A percentile compares a stretch with the other conserved stretches of the same genome.
Evolutionary conservation across 2,797 vertebrate genomes (phyloP).

Genomic region (Hoplostethus atlanticus): DNA sequence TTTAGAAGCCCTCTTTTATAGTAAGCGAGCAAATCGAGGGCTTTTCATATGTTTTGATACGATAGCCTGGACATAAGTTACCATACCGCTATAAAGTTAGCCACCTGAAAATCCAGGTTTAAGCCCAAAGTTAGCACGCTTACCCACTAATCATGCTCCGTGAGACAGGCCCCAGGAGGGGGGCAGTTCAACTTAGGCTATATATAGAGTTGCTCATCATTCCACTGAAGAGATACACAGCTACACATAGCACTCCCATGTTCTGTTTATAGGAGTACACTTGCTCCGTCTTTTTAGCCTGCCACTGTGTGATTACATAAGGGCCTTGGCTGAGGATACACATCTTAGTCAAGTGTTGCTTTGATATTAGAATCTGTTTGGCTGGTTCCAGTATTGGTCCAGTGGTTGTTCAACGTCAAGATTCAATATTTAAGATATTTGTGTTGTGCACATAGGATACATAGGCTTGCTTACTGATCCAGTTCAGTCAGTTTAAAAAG

Average conservation of each 20-base stretch:
- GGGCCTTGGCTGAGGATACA: constrained; percentile 17
- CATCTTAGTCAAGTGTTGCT: constrained; percentile 11
- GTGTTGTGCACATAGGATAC: too few species aligned
- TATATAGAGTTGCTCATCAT: constrained; percentile 61
- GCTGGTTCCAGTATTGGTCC: background rate
- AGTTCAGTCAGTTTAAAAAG: constrained; percentile 6
- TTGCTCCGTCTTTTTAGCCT: constrained; percentile 38
- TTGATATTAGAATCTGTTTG: constrained; percentile 20
- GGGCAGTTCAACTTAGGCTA: constrained; percentile 56
- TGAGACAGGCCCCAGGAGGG: constrained; percentile 19
- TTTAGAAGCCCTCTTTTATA: too few species aligned
- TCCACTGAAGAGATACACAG: constrained; percentile 55
- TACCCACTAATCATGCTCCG: too few species aligned
- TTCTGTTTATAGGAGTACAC: constrained; percentile 64
- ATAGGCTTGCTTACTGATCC: background rate
- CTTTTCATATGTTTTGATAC: too few species aligned
- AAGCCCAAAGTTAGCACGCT: too few species aligned
- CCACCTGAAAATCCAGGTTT: too few species aligned
- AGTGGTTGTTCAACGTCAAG: too few species aligned
- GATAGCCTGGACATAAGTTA: too few species aligned
- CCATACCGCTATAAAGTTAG: too few species aligned
- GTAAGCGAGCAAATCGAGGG: too few species aligned
- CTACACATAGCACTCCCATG: constrained; percentile 40
- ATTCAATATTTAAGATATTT: too few species aligned
- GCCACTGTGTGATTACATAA: constrained; percentile 50